Percentiles rank a stretch among this genome's conserved stretches.
Conservation (phyloP, 2,888 invertebrate genomes). For the Dynastes hyllus region DNA sequence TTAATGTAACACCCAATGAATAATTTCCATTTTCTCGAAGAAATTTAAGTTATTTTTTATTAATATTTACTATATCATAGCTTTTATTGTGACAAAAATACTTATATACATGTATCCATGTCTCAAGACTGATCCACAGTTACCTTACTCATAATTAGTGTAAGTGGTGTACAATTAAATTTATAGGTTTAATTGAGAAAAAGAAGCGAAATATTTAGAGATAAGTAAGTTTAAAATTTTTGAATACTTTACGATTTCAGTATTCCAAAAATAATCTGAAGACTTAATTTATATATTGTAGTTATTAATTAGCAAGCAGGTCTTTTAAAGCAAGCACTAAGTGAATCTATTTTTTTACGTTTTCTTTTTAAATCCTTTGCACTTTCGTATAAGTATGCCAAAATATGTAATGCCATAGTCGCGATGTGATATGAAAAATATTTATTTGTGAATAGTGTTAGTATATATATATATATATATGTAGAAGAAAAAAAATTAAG, state of each 20-base stretch:
- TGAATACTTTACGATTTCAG: neutral
- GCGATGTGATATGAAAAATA: slow-evolving; percentile 22
- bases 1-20: slow-evolving; percentile 29
- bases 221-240: neutral
- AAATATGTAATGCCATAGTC: slow-evolving; percentile 14
- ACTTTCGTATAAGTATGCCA: slow-evolving; percentile 16
- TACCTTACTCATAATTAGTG: slow-evolving; percentile 1
- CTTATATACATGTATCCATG: neutral
- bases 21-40: slow-evolving; percentile 31
- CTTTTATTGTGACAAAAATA: neutral
- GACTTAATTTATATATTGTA: neutral
- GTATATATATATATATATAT: neutral
- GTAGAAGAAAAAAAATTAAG: neutral
- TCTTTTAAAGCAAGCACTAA: too few species aligned
- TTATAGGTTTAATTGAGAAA: too few species aligned
- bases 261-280: neutral
- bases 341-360: neutral
- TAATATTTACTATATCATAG: neutral
- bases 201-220: neutral
- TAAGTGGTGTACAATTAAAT: neutral
- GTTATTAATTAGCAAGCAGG: neutral
- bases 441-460: slow-evolving; percentile 24
- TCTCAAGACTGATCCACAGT: slow-evolving; percentile 21
- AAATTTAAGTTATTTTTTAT: neutral
- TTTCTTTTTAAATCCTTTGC: neutral